Evolutionary conservation across 2,888 invertebrate genomes (phyloP).

Genomic region (Aricia artaxerxes): DNA sequence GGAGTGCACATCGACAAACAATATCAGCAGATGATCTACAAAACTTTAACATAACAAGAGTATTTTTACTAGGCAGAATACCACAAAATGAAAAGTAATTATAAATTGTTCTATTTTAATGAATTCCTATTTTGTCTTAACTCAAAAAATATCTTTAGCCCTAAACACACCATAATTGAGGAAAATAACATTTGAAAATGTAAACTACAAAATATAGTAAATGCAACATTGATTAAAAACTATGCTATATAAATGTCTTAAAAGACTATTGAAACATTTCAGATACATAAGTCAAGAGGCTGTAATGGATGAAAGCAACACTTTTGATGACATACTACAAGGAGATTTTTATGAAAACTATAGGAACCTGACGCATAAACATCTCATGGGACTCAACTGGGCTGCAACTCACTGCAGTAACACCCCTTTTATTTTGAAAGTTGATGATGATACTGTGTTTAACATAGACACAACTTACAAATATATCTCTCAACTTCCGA

Average conservation of each 20-base stretch:
- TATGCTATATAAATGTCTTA: not conserved
- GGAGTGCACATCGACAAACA: constrained; percentile 85
- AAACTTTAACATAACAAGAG: constrained; percentile 80
- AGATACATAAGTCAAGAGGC: constrained; percentile 77
- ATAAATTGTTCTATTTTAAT: not conserved
- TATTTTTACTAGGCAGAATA: constrained; percentile 85
- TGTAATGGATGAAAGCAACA: constrained; percentile 81
- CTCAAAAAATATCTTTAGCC: not conserved
- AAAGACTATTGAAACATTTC: constrained; percentile 42
- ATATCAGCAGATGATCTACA: constrained; percentile 80
- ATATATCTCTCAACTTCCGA: constrained; percentile 47
- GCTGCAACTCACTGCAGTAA: constrained; percentile 81
- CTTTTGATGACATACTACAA: constrained; percentile 86
- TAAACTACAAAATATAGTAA: constrained; percentile 2
- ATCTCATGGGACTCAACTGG: constrained; percentile 91
- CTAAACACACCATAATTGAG: no score
- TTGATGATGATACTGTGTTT: constrained; percentile 90
- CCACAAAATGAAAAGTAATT: constrained; percentile 71
- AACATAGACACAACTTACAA: constrained; percentile 80
- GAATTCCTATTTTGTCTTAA: not conserved
- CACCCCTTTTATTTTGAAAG: constrained; percentile 86
- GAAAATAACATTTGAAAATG: not conserved
- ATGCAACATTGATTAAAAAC: not conserved
- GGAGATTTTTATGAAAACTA: constrained; percentile 89
- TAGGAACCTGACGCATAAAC: constrained; percentile 90